Conservation (phyloP, 2,113 vertebrate species). For the Pyrgilauda ruficollis region DNA sequence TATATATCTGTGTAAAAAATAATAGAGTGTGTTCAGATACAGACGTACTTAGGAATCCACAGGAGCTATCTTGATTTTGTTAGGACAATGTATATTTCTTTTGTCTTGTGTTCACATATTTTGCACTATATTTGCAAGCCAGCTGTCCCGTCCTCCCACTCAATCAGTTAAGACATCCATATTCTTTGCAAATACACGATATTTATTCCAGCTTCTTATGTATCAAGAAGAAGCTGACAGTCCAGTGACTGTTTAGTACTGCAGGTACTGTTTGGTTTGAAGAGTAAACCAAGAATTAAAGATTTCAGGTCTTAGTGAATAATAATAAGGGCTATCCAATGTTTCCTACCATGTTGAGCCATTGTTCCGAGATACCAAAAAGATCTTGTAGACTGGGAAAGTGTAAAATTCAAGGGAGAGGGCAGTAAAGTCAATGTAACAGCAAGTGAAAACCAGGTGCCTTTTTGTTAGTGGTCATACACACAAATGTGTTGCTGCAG, state of each 20-base stretch:
- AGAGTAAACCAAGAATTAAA: not conserved
- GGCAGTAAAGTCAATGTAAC: not conserved
- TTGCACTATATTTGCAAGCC: not conserved
- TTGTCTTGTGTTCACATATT: not conserved
- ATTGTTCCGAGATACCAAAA: not conserved
- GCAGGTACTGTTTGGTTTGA: not conserved
- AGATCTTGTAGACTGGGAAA: not conserved
- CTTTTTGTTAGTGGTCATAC: not conserved
- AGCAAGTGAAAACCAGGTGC: not conserved
- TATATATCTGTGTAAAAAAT: not conserved
- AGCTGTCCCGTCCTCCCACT: not conserved
- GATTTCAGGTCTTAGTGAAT: not conserved
- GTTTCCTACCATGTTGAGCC: not conserved
- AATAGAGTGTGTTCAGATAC: not conserved
- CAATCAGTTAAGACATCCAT: not conserved
- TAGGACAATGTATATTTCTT: not conserved
- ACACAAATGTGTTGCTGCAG: not conserved
- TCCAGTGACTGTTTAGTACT: not conserved
- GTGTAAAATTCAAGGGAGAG: not conserved
- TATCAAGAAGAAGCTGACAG: not conserved
- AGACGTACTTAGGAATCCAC: not conserved
- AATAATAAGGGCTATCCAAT: not conserved
- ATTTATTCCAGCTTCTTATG: slow-evolving; percentile 11
- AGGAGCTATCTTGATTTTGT: not conserved
- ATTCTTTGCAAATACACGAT: not conserved